Evolutionary conservation across 2,888 invertebrate species (phyloP).

Genomic region (Drosophila maculinotata): DNA sequence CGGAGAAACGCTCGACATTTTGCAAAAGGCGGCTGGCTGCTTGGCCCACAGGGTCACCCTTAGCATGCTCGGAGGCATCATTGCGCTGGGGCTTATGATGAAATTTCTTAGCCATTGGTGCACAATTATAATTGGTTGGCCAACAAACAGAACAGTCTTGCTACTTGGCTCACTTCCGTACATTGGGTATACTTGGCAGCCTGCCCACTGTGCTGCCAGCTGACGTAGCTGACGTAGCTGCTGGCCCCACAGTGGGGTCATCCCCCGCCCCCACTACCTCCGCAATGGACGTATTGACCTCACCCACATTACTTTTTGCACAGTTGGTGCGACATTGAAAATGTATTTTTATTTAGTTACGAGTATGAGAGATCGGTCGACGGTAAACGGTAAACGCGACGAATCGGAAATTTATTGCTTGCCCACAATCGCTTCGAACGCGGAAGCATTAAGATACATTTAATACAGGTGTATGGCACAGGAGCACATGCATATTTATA

Average conservation of each 20-base stretch:
- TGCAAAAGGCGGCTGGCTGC: background rate
- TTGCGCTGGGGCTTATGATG: constrained; percentile 36
- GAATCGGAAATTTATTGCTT: constrained; percentile 47
- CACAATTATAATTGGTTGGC: constrained; percentile 57
- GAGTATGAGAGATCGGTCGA: constrained; percentile 13
- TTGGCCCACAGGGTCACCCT: constrained; percentile 5
- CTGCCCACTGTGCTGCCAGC: constrained; percentile 76
- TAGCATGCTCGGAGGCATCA: constrained; percentile 9
- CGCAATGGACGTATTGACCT: constrained; percentile 60
- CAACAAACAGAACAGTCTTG: constrained; percentile 15
- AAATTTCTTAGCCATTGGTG: constrained; percentile 49
- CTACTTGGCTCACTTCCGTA: constrained; percentile 69
- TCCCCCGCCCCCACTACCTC: constrained; percentile 3
- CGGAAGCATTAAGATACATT: constrained; percentile 50
- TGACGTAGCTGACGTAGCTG: constrained; percentile 55
- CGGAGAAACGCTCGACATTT: background rate
- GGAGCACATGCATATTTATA: background rate
- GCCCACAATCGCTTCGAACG: constrained; percentile 29
- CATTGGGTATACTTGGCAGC: constrained; percentile 55
- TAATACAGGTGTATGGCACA: background rate
- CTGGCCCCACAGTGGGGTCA: background rate
- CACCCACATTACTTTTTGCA: constrained; percentile 66
- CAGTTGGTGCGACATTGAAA: constrained; percentile 60
- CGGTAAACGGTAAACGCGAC: constrained; percentile 6
- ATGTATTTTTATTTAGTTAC: constrained; percentile 47